A percentile compares a stretch with the other conserved stretches of the same genome.
Conservation (phyloP, 2,888 invertebrate genomes). For the Monoplex corrugatus region DNA sequence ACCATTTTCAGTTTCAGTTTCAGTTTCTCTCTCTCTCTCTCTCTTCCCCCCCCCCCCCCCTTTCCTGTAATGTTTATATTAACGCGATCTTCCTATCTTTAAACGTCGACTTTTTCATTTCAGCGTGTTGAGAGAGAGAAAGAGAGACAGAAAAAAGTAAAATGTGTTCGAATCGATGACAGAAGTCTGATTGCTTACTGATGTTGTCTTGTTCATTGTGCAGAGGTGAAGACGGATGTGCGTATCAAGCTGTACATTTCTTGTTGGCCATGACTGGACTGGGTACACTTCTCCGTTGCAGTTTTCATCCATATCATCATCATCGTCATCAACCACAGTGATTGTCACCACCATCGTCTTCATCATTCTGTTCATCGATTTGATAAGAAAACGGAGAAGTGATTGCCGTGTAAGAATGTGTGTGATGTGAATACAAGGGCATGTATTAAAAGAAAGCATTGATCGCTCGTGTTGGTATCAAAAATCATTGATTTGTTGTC, state of each 20-base stretch:
- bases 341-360: not conserved
- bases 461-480: not conserved
- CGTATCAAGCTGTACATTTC: constrained; percentile 36
- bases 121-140: no score
- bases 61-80: no score
- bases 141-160: no score
- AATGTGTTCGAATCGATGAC: no score
- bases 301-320: constrained; percentile 9
- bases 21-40: no score
- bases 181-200: not conserved
- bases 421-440: not conserved
- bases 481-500: not conserved
- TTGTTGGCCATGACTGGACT: constrained; percentile 36
- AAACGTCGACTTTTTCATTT: no score
- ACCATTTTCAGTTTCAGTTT: no score
- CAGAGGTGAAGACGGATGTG: constrained; percentile 31
- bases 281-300: constrained; percentile 30
- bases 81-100: no score
- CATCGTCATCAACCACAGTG: not conserved
- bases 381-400: not conserved
- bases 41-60: no score
- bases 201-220: not conserved
- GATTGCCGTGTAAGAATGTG: constrained; percentile 8
- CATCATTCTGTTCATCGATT: not conserved
- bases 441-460: not conserved